phyloP scores from a whole-genome alignment of 92 coral and sea anemone genomes.

The Parazoanthus atlanticus region DNA sequence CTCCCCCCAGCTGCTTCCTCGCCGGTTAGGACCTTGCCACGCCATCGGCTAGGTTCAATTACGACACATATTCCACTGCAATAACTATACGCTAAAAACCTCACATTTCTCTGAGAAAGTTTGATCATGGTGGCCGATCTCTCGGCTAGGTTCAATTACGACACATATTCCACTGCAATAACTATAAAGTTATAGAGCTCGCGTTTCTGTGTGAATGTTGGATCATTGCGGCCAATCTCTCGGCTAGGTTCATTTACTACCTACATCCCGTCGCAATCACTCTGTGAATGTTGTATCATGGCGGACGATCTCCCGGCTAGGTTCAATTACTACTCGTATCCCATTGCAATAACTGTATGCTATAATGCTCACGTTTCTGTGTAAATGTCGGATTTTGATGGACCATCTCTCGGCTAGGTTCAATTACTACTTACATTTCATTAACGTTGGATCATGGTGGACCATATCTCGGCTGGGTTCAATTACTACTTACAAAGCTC shows the following conservation, averaged over 20 bases:
- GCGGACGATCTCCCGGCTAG: no score
- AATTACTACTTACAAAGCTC: no score
- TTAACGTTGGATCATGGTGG: no score
- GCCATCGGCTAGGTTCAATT: not conserved
- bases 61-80: no score
- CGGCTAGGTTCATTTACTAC: constrained; percentile 1
- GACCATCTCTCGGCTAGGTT: constrained; percentile 73
- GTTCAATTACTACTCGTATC: no score
- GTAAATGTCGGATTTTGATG: constrained; percentile 67
- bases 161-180: not conserved
- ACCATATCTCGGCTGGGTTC: no score
- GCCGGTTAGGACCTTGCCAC: no score
- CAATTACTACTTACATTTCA: no score
- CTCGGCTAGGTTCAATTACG: not conserved
- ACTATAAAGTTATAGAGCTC: constrained; percentile 3
- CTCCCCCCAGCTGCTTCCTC: no score
- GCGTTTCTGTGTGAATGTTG: constrained; percentile 81
- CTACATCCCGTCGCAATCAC: no score
- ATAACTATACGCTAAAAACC: constrained; percentile 24
- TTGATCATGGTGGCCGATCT: constrained; percentile 79
- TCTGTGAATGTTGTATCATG: no score
- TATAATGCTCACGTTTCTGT: constrained; percentile 68
- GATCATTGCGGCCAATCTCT: constrained; percentile 83
- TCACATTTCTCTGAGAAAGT: constrained; percentile 78
- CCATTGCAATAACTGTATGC: not conserved